phyloP scores from a whole-genome alignment of 2,797 vertebrate species.

The Rhabdomys pumilio region DNA sequence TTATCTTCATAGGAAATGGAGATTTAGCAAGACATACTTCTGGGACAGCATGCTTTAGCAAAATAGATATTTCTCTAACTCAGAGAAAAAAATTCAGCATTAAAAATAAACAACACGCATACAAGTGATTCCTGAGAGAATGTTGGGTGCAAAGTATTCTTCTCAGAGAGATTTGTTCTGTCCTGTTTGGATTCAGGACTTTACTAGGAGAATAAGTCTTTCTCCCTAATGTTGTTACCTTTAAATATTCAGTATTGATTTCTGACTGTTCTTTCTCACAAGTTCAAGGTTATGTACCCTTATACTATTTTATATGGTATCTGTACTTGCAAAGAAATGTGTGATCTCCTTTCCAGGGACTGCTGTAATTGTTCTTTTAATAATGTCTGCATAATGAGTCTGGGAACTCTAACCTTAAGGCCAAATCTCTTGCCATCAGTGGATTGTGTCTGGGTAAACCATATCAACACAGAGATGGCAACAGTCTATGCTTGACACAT shows the following conservation, averaged over 20 bases:
- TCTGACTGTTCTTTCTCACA: constrained; percentile 52
- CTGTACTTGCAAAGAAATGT: constrained; percentile 69
- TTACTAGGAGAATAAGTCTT: constrained; percentile 54
- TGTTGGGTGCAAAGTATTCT: constrained; percentile 46
- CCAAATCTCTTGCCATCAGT: constrained; percentile 53
- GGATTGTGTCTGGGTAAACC: constrained; percentile 20
- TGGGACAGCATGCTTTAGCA: constrained; percentile 53
- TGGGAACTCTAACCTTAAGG: constrained; percentile 65
- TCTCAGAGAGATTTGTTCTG: constrained; percentile 27
- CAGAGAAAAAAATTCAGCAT: constrained; percentile 54
- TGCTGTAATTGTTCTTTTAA: constrained; percentile 57
- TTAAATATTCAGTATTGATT: constrained; percentile 79
- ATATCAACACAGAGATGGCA: background rate
- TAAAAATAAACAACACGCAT: constrained; percentile 32
- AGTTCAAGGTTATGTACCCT: constrained; percentile 72
- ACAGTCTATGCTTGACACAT: constrained; percentile 37
- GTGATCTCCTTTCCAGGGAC: constrained; percentile 41
- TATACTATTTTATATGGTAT: constrained; percentile 19
- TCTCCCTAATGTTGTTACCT: constrained; percentile 42
- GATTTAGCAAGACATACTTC: constrained; percentile 64
- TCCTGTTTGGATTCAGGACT: constrained; percentile 44
- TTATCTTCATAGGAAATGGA: constrained; percentile 64
- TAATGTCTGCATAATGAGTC: constrained; percentile 57
- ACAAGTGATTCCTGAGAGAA: constrained; percentile 22
- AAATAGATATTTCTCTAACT: constrained; percentile 64